Evolutionary conservation across 2,113 vertebrate species (phyloP), one percentile per base, ranked within the genome.

Genomic region (Myrmecobius fasciatus): DNA sequence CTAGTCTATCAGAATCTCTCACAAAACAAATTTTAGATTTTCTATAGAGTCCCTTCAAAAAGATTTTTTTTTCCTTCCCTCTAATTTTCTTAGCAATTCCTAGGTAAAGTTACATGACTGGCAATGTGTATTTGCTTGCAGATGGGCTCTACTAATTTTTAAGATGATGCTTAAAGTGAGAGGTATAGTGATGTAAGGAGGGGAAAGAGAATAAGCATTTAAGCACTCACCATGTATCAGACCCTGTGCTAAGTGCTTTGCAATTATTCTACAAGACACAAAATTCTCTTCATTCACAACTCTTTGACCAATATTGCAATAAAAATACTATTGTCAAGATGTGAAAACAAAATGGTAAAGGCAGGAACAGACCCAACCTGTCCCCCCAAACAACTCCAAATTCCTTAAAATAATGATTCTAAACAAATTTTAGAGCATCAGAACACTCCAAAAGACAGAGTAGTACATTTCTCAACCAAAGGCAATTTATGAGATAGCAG

Each of bases 141-240:
- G 52, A 17, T 28, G 11, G 43, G 52, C 49, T 96, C 60, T n/a
- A 43, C 24, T 93, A 56, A 90, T 91, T 25, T 46, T 91, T 60
- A 89, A 92, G 48, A 28, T 47, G 36, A 36, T 92, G 6, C 49
- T 91, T 95, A 48, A 0, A 53, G 49, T 95, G 93, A 89, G 53
- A 17, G 6, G 17, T 43, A 22, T 43, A 22, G 31, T 3, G 14
- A 5, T 67, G 12, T 7, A n/a, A 75, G 36, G 4, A 22, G 67
- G 17, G 36, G 7, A 75, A 28, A 20, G 36, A 22, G 2, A 43
- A 43, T 43, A 43, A 43, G 17, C 17, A 75, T 75, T 20, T 75
- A 43, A 75, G 67, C 20, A 20, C 17, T 75, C 36, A 43, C 2
- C 17, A 75, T 20, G 5, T 75, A 43, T 36, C 67, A 75, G 36